A percentile compares a stretch with the other conserved stretches of the same genome.
Evolutionary conservation across 2,113 vertebrate genomes (phyloP).

Genomic region (Sciurus niger): DNA sequence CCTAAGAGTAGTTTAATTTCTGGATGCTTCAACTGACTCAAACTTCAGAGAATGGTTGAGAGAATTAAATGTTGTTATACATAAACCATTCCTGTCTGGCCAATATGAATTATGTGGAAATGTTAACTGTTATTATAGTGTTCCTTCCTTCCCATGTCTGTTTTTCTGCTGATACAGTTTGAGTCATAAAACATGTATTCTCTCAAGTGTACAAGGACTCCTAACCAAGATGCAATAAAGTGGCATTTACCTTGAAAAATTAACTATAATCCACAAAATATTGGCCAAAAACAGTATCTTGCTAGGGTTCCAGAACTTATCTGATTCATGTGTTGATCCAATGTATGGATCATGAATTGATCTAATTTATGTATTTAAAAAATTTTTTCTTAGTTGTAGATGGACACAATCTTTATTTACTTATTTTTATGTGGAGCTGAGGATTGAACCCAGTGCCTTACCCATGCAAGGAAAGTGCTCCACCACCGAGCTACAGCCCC

Average conservation of each 20-base stretch:
- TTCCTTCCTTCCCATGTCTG: background rate
- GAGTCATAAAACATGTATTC: background rate
- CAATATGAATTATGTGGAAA: background rate
- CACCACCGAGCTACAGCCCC: no score
- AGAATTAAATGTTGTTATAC: constrained; percentile 9
- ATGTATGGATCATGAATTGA: background rate
- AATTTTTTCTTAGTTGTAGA: no score
- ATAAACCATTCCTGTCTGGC: background rate
- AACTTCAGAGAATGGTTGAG: background rate
- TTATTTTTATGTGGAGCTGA: no score
- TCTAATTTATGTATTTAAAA: background rate
- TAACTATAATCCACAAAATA: background rate
- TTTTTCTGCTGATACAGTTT: background rate
- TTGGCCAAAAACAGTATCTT: background rate
- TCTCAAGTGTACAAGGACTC: background rate
- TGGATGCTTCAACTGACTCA: background rate
- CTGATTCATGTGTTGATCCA: background rate
- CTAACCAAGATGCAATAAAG: background rate
- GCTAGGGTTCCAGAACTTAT: background rate
- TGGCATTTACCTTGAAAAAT: background rate
- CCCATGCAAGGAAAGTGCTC: no score
- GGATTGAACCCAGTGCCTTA: no score
- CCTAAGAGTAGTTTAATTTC: background rate
- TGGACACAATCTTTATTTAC: no score
- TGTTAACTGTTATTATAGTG: background rate